phyloP scores from a whole-genome alignment of 2,113 vertebrate genomes.

The Periophthalmus modestus region DNA sequence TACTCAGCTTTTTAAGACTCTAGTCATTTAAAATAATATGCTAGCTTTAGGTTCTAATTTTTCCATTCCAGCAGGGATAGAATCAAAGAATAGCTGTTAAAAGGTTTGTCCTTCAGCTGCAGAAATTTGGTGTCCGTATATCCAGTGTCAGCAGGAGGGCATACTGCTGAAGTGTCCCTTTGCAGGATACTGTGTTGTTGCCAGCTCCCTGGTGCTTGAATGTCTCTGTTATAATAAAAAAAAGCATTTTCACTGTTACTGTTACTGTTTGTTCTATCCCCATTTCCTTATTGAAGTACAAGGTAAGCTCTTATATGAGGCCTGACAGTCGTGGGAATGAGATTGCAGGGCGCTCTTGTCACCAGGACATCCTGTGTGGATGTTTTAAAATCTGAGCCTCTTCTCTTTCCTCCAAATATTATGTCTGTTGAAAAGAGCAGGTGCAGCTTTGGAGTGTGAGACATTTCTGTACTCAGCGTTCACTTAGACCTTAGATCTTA shows the following conservation, averaged over 20 bases:
- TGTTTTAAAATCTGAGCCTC: conserved; percentile 35
- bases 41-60: conserved; percentile 32
- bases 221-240: conserved; percentile 2
- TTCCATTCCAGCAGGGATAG: conserved; percentile 26
- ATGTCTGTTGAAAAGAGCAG: conserved; percentile 57
- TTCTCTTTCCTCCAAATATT: conserved; percentile 62
- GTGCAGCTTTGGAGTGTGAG: conserved; percentile 52
- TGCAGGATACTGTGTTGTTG: conserved; percentile 35
- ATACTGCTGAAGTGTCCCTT: conserved; percentile 33
- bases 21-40: not conserved
- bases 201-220: conserved; percentile 15
- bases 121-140: conserved; percentile 29
- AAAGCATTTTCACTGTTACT: conserved; percentile 4
- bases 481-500: conserved; percentile 18
- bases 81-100: conserved; percentile 7
- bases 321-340: conserved; percentile 47
- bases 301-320: conserved; percentile 17
- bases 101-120: conserved; percentile 41
- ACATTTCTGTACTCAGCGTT: not conserved
- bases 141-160: conserved; percentile 44
- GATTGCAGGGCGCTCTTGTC: conserved; percentile 35
- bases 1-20: conserved; percentile 1
- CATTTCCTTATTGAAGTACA: conserved; percentile 5
- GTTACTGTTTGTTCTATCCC: conserved; percentile 16
- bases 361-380: conserved; percentile 63